Conservation (phyloP, 1,140 invertebrate species). For the Camponotus pennsylvanicus region DNA sequence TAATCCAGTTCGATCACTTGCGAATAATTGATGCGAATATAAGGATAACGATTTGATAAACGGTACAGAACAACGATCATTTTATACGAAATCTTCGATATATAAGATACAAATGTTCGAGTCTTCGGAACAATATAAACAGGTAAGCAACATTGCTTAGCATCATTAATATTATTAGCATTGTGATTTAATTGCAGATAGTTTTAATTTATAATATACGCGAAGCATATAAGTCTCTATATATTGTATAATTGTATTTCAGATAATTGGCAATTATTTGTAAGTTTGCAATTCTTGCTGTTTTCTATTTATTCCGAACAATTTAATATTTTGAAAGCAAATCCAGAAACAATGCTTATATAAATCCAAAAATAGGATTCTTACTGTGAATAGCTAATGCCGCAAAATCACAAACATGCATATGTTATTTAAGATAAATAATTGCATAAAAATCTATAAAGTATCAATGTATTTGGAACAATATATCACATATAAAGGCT, state of each 20-base stretch:
- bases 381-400: neutral
- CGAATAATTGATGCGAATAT: slow-evolving; percentile 9
- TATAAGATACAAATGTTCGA: neutral
- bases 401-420: neutral
- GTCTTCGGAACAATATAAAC: neutral
- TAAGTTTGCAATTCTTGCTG: neutral
- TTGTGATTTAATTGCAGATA: neutral
- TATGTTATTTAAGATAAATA: slow-evolving; percentile 29
- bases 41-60: slow-evolving; percentile 3
- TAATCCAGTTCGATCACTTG: slow-evolving; percentile 5
- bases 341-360: neutral
- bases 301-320: neutral
- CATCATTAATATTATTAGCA: neutral
- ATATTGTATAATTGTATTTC: neutral
- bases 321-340: slow-evolving; percentile 5
- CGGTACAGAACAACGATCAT: neutral
- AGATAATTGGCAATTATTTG: neutral
- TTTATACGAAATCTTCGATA: neutral
- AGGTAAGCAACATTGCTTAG: neutral
- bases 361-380: neutral
- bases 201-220: neutral
- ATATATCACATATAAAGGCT: neutral
- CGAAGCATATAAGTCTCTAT: neutral
- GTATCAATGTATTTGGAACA: neutral
- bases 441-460: neutral